These are phyloP conservation scores for Drosophila nigricruria DNA, from an alignment of 2,888 invertebrate genomes.

Conservation along the genomic window DNA sequence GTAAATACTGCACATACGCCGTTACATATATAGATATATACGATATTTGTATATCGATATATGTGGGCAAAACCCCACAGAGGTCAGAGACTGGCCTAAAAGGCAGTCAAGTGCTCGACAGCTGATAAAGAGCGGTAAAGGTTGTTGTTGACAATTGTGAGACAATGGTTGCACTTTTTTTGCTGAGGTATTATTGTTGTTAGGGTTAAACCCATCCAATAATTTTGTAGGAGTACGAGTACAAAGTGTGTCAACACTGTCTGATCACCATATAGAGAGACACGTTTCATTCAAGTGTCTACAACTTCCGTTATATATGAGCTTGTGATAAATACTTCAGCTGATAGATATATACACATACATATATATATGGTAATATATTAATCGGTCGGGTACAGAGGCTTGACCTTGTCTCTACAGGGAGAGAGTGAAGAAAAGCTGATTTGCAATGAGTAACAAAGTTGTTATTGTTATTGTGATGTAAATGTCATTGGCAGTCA, in stretches of 20 bases:
- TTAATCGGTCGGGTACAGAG: conserved; percentile 38
- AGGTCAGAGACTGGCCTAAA: conserved; percentile 45
- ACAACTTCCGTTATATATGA: conserved; percentile 54
- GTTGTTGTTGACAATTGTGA: conserved; percentile 52
- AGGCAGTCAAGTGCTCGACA: conserved; percentile 42
- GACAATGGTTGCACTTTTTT: conserved; percentile 21
- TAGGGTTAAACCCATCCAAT: conserved; percentile 51
- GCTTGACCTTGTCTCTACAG: conserved; percentile 38
- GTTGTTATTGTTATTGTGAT: conserved; percentile 36
- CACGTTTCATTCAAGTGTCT: conserved; percentile 24
- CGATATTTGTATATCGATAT: conserved; percentile 1
- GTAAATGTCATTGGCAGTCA: conserved; percentile 56
- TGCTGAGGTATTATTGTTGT: not conserved
- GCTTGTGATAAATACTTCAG: conserved; percentile 18
- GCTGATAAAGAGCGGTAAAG: conserved; percentile 57
- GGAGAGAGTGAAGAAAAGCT: conserved; percentile 9
- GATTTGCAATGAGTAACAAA: conserved; percentile 44
- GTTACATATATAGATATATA: conserved; percentile 3
- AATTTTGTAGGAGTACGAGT: conserved; percentile 21
- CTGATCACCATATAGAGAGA: conserved; percentile 19
- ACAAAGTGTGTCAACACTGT: conserved; percentile 38
- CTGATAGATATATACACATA: not conserved
- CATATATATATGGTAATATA: conserved; percentile 18
- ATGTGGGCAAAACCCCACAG: conserved; percentile 50
- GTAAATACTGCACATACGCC: conserved; percentile 17